Conservation (phyloP, 2,113 vertebrate genomes). For the Baryphthengus martii region DNA sequence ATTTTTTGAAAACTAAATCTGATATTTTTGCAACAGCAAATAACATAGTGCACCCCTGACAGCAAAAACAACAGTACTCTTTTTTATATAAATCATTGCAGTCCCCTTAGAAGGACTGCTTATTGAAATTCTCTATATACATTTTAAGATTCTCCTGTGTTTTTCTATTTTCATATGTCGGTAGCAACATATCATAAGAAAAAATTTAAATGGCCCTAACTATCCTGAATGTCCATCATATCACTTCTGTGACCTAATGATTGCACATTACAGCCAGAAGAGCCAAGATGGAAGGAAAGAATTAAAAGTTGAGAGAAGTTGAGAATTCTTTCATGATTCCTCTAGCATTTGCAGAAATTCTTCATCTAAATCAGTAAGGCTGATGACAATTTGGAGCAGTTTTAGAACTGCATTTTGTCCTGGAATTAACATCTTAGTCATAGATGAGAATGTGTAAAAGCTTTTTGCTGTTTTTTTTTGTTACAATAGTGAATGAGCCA, state of each 20-base stretch:
- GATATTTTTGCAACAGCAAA: not conserved
- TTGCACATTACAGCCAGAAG: not conserved
- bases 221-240: not conserved
- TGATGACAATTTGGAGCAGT: not conserved
- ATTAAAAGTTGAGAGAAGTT: not conserved
- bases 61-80: not conserved
- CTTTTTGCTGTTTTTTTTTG: no score
- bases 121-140: not conserved
- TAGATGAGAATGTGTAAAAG: not conserved
- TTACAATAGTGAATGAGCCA: not conserved
- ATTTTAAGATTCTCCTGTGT: not conserved
- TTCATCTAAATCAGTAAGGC: not conserved
- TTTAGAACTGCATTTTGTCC: not conserved
- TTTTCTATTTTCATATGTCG: not conserved
- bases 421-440: not conserved
- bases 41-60: no score
- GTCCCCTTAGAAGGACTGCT: not conserved
- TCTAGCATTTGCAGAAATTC: not conserved
- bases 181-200: not conserved
- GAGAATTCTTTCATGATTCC: not conserved
- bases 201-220: not conserved
- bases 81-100: not conserved
- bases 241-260: not conserved
- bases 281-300: not conserved
- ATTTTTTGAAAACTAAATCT: not conserved